Percentiles rank a stretch among this genome's conserved stretches.
These are phyloP conservation scores for Trissolcus japonicus DNA, from an alignment of 2,888 invertebrate species.

Conservation along the genomic window DNA sequence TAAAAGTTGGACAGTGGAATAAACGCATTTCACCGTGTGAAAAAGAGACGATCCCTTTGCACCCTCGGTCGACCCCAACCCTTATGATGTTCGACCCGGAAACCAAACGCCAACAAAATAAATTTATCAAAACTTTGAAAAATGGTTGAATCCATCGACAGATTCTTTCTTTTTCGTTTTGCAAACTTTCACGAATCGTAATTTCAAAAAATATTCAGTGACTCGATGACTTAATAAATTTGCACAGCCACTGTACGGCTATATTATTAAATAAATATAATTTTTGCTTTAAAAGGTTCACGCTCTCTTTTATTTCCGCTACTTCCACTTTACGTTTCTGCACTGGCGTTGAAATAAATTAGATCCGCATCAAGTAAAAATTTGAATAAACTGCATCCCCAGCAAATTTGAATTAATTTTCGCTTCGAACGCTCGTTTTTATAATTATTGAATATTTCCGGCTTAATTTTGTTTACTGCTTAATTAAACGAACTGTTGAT, in stretches of 20 bases:
- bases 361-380: constrained; percentile 19
- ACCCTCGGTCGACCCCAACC: constrained; percentile 30
- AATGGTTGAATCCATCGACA: neutral
- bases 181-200: too few species aligned
- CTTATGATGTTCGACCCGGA: constrained; percentile 29
- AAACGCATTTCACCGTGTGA: constrained; percentile 67
- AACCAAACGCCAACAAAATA: constrained; percentile 59
- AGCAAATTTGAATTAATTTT: constrained; percentile 40
- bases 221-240: too few species aligned
- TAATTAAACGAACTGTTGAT: constrained; percentile 41
- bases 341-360: constrained; percentile 19
- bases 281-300: too few species aligned
- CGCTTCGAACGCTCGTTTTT: constrained; percentile 24
- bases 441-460: constrained; percentile 18
- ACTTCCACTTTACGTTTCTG: constrained; percentile 16
- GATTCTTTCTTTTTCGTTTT: too few species aligned
- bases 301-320: constrained; percentile 7
- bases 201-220: too few species aligned
- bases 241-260: too few species aligned
- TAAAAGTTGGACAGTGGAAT: constrained; percentile 66
- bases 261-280: too few species aligned
- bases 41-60: constrained; percentile 59
- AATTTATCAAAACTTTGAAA: constrained; percentile 53
- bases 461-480: constrained; percentile 6
- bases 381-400: constrained; percentile 38